phyloP scores from a whole-genome alignment of 2,797 vertebrate species.

The Poecilia gillii region DNA sequence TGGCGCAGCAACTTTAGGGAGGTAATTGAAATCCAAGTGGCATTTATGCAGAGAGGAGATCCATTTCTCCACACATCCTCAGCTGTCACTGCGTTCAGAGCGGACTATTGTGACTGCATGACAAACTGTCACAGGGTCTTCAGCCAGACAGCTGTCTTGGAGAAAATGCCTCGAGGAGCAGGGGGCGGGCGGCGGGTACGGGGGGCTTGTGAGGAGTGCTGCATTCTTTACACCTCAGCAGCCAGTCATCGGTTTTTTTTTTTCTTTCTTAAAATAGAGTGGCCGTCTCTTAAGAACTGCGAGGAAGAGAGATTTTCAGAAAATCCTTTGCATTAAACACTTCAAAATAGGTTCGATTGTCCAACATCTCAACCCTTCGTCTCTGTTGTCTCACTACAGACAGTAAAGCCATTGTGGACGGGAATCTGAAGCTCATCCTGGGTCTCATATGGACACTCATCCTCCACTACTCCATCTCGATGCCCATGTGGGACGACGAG shows the following conservation, averaged over 20 bases:
- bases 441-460: constrained; percentile 96
- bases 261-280: constrained; percentile 55
- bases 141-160: constrained; percentile 75
- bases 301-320: constrained; percentile 19
- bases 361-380: constrained; percentile 40
- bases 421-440: constrained; percentile 95
- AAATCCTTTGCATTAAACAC: constrained; percentile 2
- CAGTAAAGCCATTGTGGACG: constrained; percentile 95
- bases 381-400: constrained; percentile 77
- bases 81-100: constrained; percentile 75
- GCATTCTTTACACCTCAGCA: constrained; percentile 72
- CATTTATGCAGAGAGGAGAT: constrained; percentile 70
- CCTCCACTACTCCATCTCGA: constrained; percentile 98
- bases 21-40: constrained; percentile 74
- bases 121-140: constrained; percentile 75
- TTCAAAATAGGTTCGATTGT: neutral
- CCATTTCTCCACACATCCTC: constrained; percentile 70
- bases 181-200: constrained; percentile 14
- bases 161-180: constrained; percentile 49
- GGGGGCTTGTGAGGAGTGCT: constrained; percentile 40
- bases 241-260: constrained; percentile 67
- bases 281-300: constrained; percentile 44
- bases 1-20: constrained; percentile 51
- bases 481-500: constrained; percentile 98
- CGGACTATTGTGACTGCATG: constrained; percentile 72